These are phyloP conservation scores for Notodonta dromedarius DNA, from an alignment of 2,888 invertebrate genomes.

Conservation along the genomic window DNA sequence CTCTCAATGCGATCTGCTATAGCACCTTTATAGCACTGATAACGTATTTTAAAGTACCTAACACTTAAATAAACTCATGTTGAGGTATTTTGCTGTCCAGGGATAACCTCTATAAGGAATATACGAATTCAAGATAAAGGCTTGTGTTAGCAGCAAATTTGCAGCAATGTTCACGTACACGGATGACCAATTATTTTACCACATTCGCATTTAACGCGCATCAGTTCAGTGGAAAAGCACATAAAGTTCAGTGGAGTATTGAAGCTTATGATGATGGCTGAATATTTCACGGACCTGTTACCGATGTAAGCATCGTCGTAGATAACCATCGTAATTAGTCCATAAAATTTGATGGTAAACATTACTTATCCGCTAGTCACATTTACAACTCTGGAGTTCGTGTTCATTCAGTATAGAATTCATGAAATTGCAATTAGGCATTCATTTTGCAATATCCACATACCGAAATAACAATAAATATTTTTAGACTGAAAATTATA, in stretches of 20 bases:
- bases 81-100: background rate
- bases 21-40: background rate
- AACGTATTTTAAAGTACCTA: too few relatives aligned
- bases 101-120: too few relatives aligned
- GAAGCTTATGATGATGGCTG: background rate
- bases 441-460: background rate
- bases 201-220: background rate
- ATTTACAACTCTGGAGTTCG: background rate
- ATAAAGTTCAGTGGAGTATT: background rate
- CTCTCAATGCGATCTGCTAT: background rate
- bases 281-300: background rate
- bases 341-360: background rate
- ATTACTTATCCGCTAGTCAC: background rate
- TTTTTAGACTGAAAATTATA: slow-evolving; percentile 26
- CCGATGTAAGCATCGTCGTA: background rate
- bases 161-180: too few relatives aligned
- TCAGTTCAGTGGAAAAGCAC: background rate
- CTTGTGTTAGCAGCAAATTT: too few relatives aligned
- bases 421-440: background rate
- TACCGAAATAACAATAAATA: slow-evolving; percentile 20
- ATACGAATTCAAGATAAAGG: too few relatives aligned
- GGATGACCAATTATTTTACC: background rate
- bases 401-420: background rate
- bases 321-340: background rate
- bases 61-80: background rate